These are phyloP conservation scores for Melanophora roralis DNA, from an alignment of 2,888 invertebrate species.

Conservation along the genomic window DNA sequence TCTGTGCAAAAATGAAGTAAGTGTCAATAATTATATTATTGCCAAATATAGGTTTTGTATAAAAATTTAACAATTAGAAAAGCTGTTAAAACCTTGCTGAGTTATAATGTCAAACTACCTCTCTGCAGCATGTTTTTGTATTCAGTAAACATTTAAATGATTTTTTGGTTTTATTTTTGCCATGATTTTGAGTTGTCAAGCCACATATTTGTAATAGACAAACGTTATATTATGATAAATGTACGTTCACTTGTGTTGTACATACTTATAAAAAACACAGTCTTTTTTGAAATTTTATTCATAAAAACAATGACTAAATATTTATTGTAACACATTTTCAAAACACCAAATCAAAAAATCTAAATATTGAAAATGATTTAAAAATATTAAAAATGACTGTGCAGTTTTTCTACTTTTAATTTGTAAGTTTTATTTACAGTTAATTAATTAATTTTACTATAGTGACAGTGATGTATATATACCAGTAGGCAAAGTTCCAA, in stretches of 20 bases:
- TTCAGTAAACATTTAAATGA: no score
- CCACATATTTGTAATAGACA: conserved; percentile 21
- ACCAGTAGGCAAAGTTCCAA: conserved; percentile 24
- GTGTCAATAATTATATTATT: no score
- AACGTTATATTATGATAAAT: neutral
- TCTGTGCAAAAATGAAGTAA: no score
- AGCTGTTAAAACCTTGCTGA: no score
- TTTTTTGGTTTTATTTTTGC: neutral
- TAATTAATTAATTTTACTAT: conserved; percentile 31
- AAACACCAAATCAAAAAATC: neutral
- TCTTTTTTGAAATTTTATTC: conserved; percentile 9
- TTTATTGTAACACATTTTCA: conserved; percentile 7
- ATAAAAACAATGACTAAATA: neutral
- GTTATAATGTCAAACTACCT: no score
- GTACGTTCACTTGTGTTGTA: neutral
- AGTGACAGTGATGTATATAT: conserved; percentile 36
- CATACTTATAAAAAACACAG: conserved; percentile 9
- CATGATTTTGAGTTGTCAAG: conserved; percentile 23
- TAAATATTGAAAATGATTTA: neutral
- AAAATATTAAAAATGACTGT: neutral
- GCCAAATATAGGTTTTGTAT: no score
- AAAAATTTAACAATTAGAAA: no score
- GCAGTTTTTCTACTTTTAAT: neutral
- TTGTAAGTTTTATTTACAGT: neutral
- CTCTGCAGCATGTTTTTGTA: no score